Evolutionary conservation across 1,140 invertebrate species (phyloP).

Genomic region (Conus betulinus): DNA sequence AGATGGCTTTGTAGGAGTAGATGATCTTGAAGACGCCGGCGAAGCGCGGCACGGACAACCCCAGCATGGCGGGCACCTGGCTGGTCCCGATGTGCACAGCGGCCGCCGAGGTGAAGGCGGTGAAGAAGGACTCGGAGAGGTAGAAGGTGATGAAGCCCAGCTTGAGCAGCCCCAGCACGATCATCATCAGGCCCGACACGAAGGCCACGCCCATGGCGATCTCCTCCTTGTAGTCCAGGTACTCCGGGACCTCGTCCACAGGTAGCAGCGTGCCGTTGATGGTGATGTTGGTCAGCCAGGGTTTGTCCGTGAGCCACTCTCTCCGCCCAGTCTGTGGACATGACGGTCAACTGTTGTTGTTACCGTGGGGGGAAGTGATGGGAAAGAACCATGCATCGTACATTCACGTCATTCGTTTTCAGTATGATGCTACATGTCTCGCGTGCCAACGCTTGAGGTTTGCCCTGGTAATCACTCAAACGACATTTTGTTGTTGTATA

Average conservation of each 20-base stretch:
- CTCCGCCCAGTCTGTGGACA: constrained; percentile 40
- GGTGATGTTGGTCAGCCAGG: constrained; percentile 11
- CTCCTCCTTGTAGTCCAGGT: constrained; percentile 69
- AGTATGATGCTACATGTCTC: too few species aligned
- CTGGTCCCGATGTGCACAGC: constrained; percentile 93
- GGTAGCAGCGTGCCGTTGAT: constrained; percentile 33
- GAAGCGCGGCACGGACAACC: constrained; percentile 76
- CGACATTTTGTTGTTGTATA: too few species aligned
- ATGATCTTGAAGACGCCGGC: constrained; percentile 69
- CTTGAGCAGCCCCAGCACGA: constrained; percentile 88
- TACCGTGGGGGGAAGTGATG: too few species aligned
- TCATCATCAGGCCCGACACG: constrained; percentile 64
- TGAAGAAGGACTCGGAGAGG: constrained; percentile 92
- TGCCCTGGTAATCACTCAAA: too few species aligned
- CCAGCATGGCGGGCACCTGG: constrained; percentile 91
- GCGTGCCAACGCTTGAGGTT: too few species aligned
- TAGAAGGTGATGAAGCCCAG: constrained; percentile 89
- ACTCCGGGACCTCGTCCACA: constrained; percentile 65
- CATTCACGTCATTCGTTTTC: too few species aligned
- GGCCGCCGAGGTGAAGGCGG: constrained; percentile 93
- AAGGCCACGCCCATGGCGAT: constrained; percentile 63
- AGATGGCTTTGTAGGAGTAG: constrained; percentile 68
- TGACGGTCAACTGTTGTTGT: too few species aligned
- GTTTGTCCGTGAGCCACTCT: constrained; percentile 50
- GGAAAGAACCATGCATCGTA: too few species aligned